phyloP scores from a whole-genome alignment of 1,140 invertebrate species.

The Ericerus pela region DNA sequence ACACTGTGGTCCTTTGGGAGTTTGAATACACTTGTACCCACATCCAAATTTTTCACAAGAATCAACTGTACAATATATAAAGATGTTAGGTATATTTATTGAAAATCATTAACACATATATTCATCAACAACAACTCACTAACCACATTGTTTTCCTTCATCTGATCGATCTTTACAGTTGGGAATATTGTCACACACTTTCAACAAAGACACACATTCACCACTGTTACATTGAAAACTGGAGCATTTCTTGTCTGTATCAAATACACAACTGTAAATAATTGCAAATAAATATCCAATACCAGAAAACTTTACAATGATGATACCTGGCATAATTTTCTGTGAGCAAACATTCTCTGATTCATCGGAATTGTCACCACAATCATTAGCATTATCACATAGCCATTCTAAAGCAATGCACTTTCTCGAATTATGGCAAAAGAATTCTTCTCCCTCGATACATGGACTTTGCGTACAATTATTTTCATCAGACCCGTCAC shows the following conservation, averaged over 20 bases:
- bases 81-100: background rate
- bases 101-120: background rate
- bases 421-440: background rate
- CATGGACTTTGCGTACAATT: background rate
- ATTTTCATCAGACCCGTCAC: background rate
- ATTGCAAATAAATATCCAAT: background rate
- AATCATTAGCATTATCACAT: background rate
- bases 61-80: constrained; percentile 13
- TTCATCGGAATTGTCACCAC: background rate
- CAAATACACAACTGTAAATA: background rate
- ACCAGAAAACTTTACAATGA: background rate
- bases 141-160: constrained; percentile 23
- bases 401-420: background rate
- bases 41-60: constrained; percentile 20
- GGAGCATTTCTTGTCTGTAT: constrained; percentile 17
- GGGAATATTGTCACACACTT: constrained; percentile 22
- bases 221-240: constrained; percentile 33
- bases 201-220: constrained; percentile 29
- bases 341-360: background rate
- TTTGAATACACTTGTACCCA: constrained; percentile 22
- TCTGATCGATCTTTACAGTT: constrained; percentile 24
- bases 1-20: constrained; percentile 23
- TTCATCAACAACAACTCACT: background rate
- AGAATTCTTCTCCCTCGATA: background rate
- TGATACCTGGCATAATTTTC: background rate